A percentile compares a stretch with the other conserved stretches of the same genome.
phyloP scores from a whole-genome alignment of 92 coral and sea anemone genomes.

The Actinostola sp. region DNA sequence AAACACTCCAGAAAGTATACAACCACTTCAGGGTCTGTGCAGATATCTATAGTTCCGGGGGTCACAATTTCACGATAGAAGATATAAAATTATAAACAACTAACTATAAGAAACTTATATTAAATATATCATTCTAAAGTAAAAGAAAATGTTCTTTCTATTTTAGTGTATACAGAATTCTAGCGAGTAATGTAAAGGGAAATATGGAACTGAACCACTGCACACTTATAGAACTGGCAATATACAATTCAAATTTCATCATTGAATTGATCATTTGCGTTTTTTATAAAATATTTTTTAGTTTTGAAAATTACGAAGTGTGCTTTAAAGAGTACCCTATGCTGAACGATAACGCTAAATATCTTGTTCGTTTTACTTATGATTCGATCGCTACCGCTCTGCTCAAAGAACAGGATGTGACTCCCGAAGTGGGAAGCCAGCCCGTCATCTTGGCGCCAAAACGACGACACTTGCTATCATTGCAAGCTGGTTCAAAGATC shows the following conservation, averaged over 20 bases:
- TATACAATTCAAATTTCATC: too few relatives aligned
- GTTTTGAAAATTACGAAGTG: neutral
- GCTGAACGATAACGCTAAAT: neutral
- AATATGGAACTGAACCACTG: too few relatives aligned
- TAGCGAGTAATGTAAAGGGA: too few relatives aligned
- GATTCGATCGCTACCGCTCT: constrained; percentile 10
- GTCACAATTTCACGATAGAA: neutral
- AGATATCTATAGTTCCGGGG: constrained; percentile 7
- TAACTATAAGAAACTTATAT: neutral
- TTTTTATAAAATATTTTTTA: neutral
- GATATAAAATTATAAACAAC: neutral
- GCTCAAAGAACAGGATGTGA: constrained; percentile 31
- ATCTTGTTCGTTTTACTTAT: neutral
- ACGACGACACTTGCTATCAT: constrained; percentile 51
- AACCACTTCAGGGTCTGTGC: neutral
- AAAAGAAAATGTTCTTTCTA: too few relatives aligned
- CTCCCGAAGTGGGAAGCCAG: constrained; percentile 48
- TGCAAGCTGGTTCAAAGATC: constrained; percentile 44
- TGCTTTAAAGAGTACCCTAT: too few relatives aligned
- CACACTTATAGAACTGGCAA: too few relatives aligned
- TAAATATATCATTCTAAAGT: neutral
- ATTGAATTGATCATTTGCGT: too few relatives aligned
- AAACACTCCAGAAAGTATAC: neutral
- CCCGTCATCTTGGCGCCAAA: constrained; percentile 72
- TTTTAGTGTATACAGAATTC: too few relatives aligned